A percentile compares a stretch with the other conserved stretches of the same genome.
These are phyloP conservation scores for Ochotona princeps DNA, from an alignment of 2,113 vertebrate species.

Conservation along the genomic window DNA sequence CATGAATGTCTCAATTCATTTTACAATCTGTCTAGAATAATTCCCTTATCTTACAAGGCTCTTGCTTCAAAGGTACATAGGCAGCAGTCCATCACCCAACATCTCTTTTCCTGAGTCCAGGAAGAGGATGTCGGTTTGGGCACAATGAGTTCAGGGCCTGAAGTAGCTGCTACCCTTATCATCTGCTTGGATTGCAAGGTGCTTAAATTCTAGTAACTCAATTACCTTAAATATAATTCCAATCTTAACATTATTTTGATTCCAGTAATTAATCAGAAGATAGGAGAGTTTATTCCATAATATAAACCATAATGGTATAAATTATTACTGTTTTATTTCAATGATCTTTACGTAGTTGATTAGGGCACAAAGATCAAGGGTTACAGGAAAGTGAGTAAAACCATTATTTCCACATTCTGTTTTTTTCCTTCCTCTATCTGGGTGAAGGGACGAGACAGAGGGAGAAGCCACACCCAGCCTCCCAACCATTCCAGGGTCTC, in stretches of 20 bases:
- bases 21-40: not conserved
- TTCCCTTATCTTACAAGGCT: not conserved
- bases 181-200: not conserved
- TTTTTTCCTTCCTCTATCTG: too few species aligned
- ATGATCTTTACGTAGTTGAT: too few species aligned
- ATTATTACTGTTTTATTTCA: too few species aligned
- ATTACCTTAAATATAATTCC: slow-evolving; percentile 13
- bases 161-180: not conserved
- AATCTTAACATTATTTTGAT: not conserved
- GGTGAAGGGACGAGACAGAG: too few species aligned
- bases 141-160: slow-evolving; percentile 43
- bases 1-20: slow-evolving; percentile 3
- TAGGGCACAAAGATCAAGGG: too few species aligned
- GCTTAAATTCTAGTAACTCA: slow-evolving; percentile 5
- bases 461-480: too few species aligned
- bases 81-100: slow-evolving; percentile 4
- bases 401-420: too few species aligned
- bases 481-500: too few species aligned
- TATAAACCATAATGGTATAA: not conserved
- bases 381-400: too few species aligned
- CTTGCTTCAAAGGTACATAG: slow-evolving; percentile 24
- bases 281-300: not conserved
- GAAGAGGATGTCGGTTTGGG: not conserved
- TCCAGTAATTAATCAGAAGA: not conserved
- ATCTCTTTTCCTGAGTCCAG: not conserved